Evolutionary conservation across 2,113 vertebrate species (phyloP).

Genomic region (Porphyrio hochstetteri): DNA sequence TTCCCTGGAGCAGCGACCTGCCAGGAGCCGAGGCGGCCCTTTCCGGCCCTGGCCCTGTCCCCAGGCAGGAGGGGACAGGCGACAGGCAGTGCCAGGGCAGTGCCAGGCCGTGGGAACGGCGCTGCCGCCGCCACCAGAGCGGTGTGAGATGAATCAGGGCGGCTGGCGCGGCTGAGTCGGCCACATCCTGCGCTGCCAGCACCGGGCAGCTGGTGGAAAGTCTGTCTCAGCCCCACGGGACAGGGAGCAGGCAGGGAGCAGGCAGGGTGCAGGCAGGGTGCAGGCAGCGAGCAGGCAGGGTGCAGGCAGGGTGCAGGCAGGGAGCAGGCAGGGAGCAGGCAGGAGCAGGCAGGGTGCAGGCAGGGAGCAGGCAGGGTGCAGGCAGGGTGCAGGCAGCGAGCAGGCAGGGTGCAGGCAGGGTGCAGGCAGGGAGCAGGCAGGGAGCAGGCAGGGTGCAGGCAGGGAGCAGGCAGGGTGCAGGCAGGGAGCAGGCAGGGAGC

Average conservation of each 20-base stretch:
- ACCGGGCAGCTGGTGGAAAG: background rate
- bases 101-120: background rate
- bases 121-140: fast-evolving
- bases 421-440: background rate
- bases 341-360: background rate
- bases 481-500: background rate
- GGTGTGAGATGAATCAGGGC: background rate
- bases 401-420: background rate
- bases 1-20: background rate
- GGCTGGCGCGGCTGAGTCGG: background rate
- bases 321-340: background rate
- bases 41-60: background rate
- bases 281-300: background rate
- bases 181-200: background rate
- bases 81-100: background rate
- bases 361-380: background rate
- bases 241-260: background rate
- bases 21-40: background rate
- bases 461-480: background rate
- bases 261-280: background rate
- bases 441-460: background rate
- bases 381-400: background rate
- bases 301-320: background rate
- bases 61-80: too few relatives aligned
- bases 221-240: background rate